Conservation (phyloP, 1,140 invertebrate genomes). For the Gonioctena quinquepunctata region DNA sequence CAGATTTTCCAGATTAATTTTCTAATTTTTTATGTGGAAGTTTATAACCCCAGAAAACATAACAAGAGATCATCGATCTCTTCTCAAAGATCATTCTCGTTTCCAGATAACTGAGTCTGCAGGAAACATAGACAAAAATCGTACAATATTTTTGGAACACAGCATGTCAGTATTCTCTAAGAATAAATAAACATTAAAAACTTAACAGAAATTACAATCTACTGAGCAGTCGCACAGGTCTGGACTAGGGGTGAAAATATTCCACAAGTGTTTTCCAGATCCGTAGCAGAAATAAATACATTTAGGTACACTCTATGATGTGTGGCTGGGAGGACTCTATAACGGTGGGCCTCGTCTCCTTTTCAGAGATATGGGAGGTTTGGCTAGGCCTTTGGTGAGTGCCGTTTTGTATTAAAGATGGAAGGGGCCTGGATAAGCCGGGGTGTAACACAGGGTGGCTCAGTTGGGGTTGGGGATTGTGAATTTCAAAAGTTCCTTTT, state of each 20-base stretch:
- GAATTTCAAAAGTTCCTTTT: conserved; percentile 54
- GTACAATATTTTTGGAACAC: conserved; percentile 17
- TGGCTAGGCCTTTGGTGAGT: conserved; percentile 15
- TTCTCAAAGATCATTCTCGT: conserved; percentile 16
- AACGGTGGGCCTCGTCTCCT: conserved; percentile 75
- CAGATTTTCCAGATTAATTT: too few relatives aligned
- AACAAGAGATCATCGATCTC: too few relatives aligned
- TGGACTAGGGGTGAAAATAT: background rate
- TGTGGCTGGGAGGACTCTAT: conserved; percentile 85
- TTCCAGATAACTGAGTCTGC: conserved; percentile 11
- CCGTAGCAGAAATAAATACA: conserved; percentile 26
- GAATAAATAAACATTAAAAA: conserved; percentile 45
- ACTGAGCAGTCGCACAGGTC: conserved; percentile 31
- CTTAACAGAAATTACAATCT: conserved; percentile 49
- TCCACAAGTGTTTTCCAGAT: background rate
- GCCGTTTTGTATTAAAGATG: conserved; percentile 40
- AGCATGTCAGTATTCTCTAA: conserved; percentile 17
- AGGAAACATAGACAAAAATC: conserved; percentile 17
- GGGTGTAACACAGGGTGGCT: conserved; percentile 55
- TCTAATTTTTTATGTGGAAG: too few relatives aligned
- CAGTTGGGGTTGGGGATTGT: conserved; percentile 38
- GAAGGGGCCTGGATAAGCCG: conserved; percentile 53
- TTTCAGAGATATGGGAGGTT: conserved; percentile 50
- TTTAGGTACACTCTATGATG: conserved; percentile 86
- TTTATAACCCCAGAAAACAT: too few relatives aligned